These are phyloP conservation scores for Corythoichthys haematopterus DNA, from an alignment of 2,113 vertebrate genomes.

Conservation along the genomic window DNA sequence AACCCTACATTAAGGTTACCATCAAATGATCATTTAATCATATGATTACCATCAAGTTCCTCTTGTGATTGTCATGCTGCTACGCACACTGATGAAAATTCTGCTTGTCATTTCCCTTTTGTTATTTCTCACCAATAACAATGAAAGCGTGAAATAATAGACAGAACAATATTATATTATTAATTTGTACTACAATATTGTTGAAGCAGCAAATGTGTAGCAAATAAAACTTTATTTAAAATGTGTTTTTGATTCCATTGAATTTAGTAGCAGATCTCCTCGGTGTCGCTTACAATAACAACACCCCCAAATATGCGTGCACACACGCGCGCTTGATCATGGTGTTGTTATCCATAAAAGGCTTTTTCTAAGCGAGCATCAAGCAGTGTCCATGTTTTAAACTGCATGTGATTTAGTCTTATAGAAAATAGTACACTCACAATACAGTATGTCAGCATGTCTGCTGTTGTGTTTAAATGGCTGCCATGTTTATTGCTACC, in stretches of 20 bases:
- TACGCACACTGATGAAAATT: neutral
- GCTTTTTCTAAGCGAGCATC: neutral
- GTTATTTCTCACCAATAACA: neutral
- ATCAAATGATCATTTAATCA: neutral
- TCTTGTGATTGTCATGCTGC: slow-evolving; percentile 4
- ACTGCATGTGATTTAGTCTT: neutral
- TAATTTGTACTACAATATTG: no score
- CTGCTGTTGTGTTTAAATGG: slow-evolving; percentile 45
- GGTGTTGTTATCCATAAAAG: slow-evolving; percentile 3
- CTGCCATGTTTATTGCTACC: slow-evolving; percentile 19
- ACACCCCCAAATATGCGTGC: neutral
- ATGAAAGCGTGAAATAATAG: no score
- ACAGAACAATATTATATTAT: no score
- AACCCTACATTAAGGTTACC: neutral
- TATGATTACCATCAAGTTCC: slow-evolving; percentile 5
- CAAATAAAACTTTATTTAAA: neutral
- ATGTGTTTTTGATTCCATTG: neutral
- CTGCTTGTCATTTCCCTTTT: neutral
- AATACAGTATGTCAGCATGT: neutral
- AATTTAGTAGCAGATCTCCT: neutral
- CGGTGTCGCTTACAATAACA: neutral
- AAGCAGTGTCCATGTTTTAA: neutral
- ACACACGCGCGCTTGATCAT: neutral
- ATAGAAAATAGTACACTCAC: slow-evolving; percentile 1
- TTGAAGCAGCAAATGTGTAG: no score